Conservation (phyloP, 2,888 invertebrate species). For the Eurytoma californica region DNA sequence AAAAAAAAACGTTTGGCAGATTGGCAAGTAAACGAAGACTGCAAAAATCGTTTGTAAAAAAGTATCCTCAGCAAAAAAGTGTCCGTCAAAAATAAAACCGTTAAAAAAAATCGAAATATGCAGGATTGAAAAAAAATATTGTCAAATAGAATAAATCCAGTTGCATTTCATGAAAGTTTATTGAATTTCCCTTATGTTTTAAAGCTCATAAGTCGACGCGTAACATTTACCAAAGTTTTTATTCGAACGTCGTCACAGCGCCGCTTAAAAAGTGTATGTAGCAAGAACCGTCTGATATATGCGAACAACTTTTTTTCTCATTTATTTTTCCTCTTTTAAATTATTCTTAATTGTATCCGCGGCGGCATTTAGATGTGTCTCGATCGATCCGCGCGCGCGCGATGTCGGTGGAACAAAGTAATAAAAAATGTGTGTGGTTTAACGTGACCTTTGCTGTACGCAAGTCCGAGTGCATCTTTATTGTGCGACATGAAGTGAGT, state of each 20-base stretch:
- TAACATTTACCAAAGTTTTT: conserved; percentile 24
- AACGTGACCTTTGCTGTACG: conserved; percentile 16
- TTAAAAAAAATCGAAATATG: conserved; percentile 1
- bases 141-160: conserved; percentile 30
- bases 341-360: conserved; percentile 23
- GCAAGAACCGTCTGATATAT: conserved; percentile 10
- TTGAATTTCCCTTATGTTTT: conserved; percentile 32
- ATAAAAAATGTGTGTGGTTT: conserved; percentile 38
- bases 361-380: conserved; percentile 21
- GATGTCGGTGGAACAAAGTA: conserved; percentile 43
- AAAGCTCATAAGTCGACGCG: conserved; percentile 40
- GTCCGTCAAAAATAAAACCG: conserved; percentile 27
- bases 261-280: conserved; percentile 3
- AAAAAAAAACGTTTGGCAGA: conserved; percentile 51
- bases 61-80: conserved; percentile 15
- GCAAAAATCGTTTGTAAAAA: conserved; percentile 16
- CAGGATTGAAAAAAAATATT: conserved; percentile 17
- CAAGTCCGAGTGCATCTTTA: conserved; percentile 26
- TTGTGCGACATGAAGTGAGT: conserved; percentile 42
- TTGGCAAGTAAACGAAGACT: conserved; percentile 51
- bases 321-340: background rate
- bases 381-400: conserved; percentile 23
- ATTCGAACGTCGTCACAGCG: background rate
- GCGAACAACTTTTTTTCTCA: conserved; percentile 24
- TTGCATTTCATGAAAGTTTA: conserved; percentile 35